Conservation (phyloP, 2,888 invertebrate species). For the Tolmerus cingulatus region DNA sequence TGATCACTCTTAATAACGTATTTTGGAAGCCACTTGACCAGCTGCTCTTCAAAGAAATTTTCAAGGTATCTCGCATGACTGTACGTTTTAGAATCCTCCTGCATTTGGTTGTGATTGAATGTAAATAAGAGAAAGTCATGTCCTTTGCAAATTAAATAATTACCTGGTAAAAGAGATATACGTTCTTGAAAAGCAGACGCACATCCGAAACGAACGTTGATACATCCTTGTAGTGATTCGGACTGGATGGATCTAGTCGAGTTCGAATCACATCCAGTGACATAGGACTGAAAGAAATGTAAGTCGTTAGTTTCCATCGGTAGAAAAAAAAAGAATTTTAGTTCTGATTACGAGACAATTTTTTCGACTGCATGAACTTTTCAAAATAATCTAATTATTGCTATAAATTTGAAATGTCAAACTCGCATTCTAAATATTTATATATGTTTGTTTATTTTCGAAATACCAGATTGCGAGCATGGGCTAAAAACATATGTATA, state of each 20-base stretch:
- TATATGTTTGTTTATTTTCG: too few relatives aligned
- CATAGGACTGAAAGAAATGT: conserved; percentile 70
- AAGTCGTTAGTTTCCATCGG: background rate
- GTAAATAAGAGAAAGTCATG: conserved; percentile 43
- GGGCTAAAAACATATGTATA: too few relatives aligned
- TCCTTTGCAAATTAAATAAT: conserved; percentile 23
- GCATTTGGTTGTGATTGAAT: conserved; percentile 50
- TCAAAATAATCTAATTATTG: too few relatives aligned
- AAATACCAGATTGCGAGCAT: too few relatives aligned
- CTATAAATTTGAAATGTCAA: too few relatives aligned
- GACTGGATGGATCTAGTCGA: conserved; percentile 77
- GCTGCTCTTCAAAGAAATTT: conserved; percentile 84
- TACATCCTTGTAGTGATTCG: conserved; percentile 77
- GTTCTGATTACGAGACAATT: too few relatives aligned
- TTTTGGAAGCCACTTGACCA: conserved; percentile 82
- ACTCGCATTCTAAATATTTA: too few relatives aligned
- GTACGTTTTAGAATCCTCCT: conserved; percentile 80
- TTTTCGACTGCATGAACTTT: too few relatives aligned
- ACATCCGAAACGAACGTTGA: conserved; percentile 82
- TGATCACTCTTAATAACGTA: conserved; percentile 57
- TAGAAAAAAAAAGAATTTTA: background rate
- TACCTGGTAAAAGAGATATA: conserved; percentile 84
- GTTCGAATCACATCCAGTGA: conserved; percentile 84
- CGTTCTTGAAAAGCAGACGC: conserved; percentile 87
- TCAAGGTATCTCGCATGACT: conserved; percentile 83